These are phyloP conservation scores for Oreotrochilus melanogaster DNA, from an alignment of 2,113 vertebrate genomes.

Conservation along the genomic window DNA sequence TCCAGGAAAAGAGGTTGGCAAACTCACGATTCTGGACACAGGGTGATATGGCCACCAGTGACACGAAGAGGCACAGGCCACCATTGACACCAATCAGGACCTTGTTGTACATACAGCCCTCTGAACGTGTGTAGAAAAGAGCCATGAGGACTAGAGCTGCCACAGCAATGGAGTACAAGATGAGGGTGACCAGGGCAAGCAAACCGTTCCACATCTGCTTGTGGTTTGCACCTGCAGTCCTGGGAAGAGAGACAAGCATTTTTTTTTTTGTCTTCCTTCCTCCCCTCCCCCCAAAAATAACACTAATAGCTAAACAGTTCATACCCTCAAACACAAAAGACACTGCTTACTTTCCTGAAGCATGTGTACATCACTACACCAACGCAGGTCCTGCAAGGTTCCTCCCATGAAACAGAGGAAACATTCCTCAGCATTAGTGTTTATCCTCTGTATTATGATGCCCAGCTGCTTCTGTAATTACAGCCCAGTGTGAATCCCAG, in stretches of 20 bases:
- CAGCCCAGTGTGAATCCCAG: background rate
- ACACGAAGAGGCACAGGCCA: slow-evolving; percentile 89
- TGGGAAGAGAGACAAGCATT: slow-evolving; percentile 49
- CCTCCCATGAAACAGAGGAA: background rate
- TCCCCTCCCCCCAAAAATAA: background rate
- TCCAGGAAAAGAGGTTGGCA: background rate
- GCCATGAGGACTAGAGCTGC: slow-evolving; percentile 89
- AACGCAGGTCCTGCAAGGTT: background rate
- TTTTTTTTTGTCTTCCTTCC: background rate
- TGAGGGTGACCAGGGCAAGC: slow-evolving; percentile 88
- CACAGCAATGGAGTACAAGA: slow-evolving; percentile 87
- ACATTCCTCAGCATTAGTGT: background rate
- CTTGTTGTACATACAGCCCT: slow-evolving; percentile 91
- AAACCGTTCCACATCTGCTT: slow-evolving; percentile 93
- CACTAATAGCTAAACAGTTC: background rate
- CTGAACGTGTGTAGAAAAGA: slow-evolving; percentile 86
- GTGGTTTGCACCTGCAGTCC: slow-evolving; percentile 87
- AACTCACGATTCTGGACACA: slow-evolving; percentile 92
- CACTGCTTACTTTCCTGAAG: background rate
- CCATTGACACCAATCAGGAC: slow-evolving; percentile 90
- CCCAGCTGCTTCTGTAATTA: background rate
- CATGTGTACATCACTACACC: fast-evolving
- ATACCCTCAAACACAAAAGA: background rate
- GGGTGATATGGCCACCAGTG: slow-evolving; percentile 90
- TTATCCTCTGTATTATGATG: background rate